phyloP scores from a whole-genome alignment of 2,888 invertebrate genomes.

The Leucania comma region DNA sequence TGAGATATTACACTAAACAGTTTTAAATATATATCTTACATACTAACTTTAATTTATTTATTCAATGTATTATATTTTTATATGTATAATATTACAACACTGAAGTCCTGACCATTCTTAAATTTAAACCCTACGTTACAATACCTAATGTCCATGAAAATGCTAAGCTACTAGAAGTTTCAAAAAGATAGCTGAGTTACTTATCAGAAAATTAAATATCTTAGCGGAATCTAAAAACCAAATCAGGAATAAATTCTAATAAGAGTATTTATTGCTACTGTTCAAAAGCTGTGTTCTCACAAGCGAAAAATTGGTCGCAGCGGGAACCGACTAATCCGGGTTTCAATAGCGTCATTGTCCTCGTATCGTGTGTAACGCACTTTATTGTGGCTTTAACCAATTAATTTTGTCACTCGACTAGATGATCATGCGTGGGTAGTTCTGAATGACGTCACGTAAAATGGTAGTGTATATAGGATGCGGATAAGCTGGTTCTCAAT shows the following conservation, averaged over 20 bases:
- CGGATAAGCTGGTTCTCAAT: conserved; percentile 40
- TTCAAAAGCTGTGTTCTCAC: conserved; percentile 67
- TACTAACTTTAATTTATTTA: too few species aligned
- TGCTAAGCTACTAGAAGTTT: not conserved
- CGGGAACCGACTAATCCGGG: conserved; percentile 79
- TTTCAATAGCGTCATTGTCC: conserved; percentile 75
- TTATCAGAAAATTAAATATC: conserved; percentile 4
- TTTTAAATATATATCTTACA: too few species aligned
- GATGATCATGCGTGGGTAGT: conserved; percentile 73
- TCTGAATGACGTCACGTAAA: conserved; percentile 64
- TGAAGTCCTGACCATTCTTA: too few species aligned
- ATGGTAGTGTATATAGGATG: conserved; percentile 60
- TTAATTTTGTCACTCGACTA: conserved; percentile 81
- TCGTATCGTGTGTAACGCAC: conserved; percentile 73
- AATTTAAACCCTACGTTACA: too few species aligned
- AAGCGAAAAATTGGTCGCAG: conserved; percentile 76
- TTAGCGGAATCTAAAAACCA: conserved; percentile 1
- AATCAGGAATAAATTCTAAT: conserved; percentile 26
- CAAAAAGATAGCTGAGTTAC: not conserved
- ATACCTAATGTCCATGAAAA: too few species aligned
- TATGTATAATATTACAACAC: too few species aligned
- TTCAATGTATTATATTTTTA: too few species aligned
- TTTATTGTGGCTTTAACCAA: conserved; percentile 81
- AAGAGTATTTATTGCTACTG: conserved; percentile 35
- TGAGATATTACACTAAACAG: too few species aligned